Evolutionary conservation across 2,797 vertebrate species (phyloP).

Genomic region (Cyprinella venusta): DNA sequence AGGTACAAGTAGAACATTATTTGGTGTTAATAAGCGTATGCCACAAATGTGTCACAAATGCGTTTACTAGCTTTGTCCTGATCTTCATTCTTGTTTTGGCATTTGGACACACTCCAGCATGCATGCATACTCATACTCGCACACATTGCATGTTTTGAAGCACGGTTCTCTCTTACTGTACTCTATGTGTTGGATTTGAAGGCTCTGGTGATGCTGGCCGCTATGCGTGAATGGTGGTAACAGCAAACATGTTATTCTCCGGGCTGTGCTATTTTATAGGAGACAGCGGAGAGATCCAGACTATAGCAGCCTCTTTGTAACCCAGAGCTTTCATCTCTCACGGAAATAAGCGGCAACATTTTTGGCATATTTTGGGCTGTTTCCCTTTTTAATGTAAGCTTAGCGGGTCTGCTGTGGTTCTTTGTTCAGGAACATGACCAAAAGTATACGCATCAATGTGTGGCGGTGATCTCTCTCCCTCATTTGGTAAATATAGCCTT

Average conservation of each 20-base stretch:
- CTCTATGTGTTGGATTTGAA: not conserved
- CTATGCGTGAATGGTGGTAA: conserved; percentile 69
- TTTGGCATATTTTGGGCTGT: conserved; percentile 73
- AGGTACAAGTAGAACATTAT: not conserved
- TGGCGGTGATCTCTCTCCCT: conserved; percentile 57
- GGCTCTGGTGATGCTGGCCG: conserved; percentile 12
- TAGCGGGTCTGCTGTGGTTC: conserved; percentile 68
- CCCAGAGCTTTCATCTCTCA: conserved; percentile 77
- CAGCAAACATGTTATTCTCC: conserved; percentile 79
- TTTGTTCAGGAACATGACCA: conserved; percentile 72
- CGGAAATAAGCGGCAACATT: conserved; percentile 75
- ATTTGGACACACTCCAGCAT: not conserved
- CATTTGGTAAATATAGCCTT: conserved; percentile 42
- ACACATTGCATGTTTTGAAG: not conserved
- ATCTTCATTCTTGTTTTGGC: not conserved
- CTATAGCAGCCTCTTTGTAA: conserved; percentile 78
- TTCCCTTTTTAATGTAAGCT: conserved; percentile 69
- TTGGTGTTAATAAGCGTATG: not conserved
- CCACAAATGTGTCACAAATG: not conserved
- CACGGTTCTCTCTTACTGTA: not conserved
- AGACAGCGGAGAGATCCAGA: conserved; percentile 78
- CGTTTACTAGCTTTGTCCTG: conserved; percentile 23
- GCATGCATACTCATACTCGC: conserved; percentile 33
- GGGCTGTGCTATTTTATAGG: conserved; percentile 80
- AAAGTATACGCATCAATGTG: conserved; percentile 71